Base-by-base conservation (phyloP, 2,888 invertebrate species). In the Diachrysia chrysitis region DNA sequence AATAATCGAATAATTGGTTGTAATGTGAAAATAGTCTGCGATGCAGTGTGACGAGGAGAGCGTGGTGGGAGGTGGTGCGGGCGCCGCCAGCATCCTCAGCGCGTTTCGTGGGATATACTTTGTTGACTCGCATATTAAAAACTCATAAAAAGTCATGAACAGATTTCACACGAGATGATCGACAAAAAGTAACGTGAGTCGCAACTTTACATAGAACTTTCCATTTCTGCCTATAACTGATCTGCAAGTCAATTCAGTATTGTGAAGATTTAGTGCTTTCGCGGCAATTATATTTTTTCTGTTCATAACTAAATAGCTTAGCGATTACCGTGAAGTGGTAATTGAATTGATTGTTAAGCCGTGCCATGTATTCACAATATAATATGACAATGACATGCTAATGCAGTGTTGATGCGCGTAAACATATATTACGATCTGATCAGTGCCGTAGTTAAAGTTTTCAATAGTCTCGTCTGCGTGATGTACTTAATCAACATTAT, bases 101-200 rank as follows among this genome's bases (percentile, higher is more conserved):
- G 63, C 57, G 58, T 70, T 61, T 76, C 73, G 66, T 71, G 74
- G 67, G 73, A 72, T 55, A 55, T 23, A 75, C 69, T 73, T 56
- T 76, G 64, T 68, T 66, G 23, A 63, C 60, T 69, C 66, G 62
- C 69, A 64, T 73, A 83, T 75, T 71, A 76, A 84, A 74, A 84
- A 85, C 76, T 78, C 70, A 82, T 79, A 84, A 82, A 86, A 87
- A 84, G 70, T 73, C 75, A 75, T 72, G 79, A 70, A 76, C 73
- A 85, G 87, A 87, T 92, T 92, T 93, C 92, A 89, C 92, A 90
- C 87, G 85, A 89, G 87, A 90, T 90, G 90, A 89, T 91, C 84
- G 77, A 90, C 89, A 91, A 92, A 92, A 92, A 92, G 76, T 78
- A 80, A 76, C 87, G 81, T 90, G 90, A 92, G 78, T 89, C 73